phyloP scores from a whole-genome alignment of 2,797 vertebrate genomes.

The Neosilurus hyrtlii region DNA sequence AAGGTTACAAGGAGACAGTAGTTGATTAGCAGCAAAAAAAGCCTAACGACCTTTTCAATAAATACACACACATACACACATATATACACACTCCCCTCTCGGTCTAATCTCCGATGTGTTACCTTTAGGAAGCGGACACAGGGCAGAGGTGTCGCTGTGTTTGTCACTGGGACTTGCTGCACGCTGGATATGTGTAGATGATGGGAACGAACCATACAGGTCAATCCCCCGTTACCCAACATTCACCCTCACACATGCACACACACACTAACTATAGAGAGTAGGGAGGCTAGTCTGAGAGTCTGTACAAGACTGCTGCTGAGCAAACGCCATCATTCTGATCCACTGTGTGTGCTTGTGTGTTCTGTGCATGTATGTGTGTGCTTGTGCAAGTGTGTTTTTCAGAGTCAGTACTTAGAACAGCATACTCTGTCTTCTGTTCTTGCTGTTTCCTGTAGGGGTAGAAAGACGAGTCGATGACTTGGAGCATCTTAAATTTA shows the following conservation, averaged over 20 bases:
- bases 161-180: constrained; percentile 71
- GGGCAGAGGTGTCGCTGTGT: constrained; percentile 76
- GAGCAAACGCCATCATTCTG: constrained; percentile 49
- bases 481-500: not conserved
- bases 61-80: constrained; percentile 78
- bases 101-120: constrained; percentile 18
- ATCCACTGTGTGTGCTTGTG: constrained; percentile 54
- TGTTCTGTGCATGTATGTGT: constrained; percentile 38
- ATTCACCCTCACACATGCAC: constrained; percentile 28
- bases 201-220: constrained; percentile 77
- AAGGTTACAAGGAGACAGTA: constrained; percentile 96
- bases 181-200: constrained; percentile 60
- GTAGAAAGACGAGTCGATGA: constrained; percentile 2
- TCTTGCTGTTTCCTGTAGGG: constrained; percentile 88
- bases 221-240: constrained; percentile 65
- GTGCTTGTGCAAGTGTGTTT: constrained; percentile 43
- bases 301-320: constrained; percentile 51
- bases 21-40: constrained; percentile 97
- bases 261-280: constrained; percentile 51
- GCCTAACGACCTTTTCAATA: constrained; percentile 77
- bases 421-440: constrained; percentile 99
- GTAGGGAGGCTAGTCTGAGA: constrained; percentile 56
- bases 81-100: constrained; percentile 55
- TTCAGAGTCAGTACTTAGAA: constrained; percentile 68
- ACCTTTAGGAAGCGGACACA: constrained; percentile 59